phyloP scores from a whole-genome alignment of 64 coral and sea anemone species.

The Pocillopora verrucosa region DNA sequence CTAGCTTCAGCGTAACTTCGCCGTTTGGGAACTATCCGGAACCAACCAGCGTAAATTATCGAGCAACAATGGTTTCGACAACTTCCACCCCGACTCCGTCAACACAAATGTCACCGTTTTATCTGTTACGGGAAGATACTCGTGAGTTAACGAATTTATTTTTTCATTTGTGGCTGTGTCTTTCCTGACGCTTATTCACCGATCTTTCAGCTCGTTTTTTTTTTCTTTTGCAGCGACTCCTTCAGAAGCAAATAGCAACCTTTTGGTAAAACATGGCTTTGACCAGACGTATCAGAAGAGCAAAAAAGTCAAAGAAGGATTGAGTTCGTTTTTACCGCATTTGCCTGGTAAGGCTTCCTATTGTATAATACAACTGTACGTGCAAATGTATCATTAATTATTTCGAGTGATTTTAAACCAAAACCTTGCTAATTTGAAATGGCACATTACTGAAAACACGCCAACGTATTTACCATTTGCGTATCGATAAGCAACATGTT shows the following conservation, averaged over 20 bases:
- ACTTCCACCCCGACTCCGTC: conserved; percentile 80
- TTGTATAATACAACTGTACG: not conserved
- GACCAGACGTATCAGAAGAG: conserved; percentile 96
- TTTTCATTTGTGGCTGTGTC: not conserved
- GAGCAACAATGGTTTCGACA: conserved; percentile 84
- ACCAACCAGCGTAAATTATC: not conserved
- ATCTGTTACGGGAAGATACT: conserved; percentile 78
- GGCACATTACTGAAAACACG: too few relatives aligned
- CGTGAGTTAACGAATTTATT: conserved; percentile 52
- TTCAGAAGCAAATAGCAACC: conserved; percentile 62
- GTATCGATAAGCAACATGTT: too few relatives aligned
- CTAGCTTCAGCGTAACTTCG: conserved; percentile 7
- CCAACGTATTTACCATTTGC: too few relatives aligned
- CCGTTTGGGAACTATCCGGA: conserved; percentile 1
- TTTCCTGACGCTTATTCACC: not conserved
- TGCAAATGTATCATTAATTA: not conserved
- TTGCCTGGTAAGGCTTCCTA: conserved; percentile 77
- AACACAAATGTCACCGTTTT: conserved; percentile 76
- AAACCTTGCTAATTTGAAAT: not conserved
- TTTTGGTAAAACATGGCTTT: conserved; percentile 90
- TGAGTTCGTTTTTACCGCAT: conserved; percentile 94
- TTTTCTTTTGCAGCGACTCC: conserved; percentile 56
- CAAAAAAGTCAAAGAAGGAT: conserved; percentile 94
- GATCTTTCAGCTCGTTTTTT: not conserved
- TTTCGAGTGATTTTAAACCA: not conserved